These are phyloP conservation scores for Latrodectus hesperus DNA, from an alignment of 2,888 invertebrate genomes.

Conservation along the genomic window DNA sequence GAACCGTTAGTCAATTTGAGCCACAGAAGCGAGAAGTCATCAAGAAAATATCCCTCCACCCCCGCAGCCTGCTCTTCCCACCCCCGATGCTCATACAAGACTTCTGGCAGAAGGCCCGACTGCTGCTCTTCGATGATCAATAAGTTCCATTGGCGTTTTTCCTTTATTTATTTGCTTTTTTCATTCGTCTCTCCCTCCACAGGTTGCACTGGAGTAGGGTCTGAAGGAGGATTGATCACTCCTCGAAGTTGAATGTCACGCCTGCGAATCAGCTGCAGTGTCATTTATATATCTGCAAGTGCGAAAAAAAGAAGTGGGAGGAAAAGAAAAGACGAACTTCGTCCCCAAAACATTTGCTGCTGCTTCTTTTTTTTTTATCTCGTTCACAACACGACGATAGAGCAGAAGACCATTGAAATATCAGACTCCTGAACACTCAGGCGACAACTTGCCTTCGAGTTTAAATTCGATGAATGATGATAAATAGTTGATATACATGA, in stretches of 20 bases:
- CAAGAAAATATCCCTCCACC: slow-evolving; percentile 28
- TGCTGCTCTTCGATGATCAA: slow-evolving; percentile 45
- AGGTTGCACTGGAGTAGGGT: slow-evolving; percentile 53
- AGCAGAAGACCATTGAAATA: slow-evolving; percentile 19
- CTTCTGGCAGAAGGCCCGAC: slow-evolving; percentile 64
- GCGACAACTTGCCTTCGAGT: slow-evolving; percentile 50
- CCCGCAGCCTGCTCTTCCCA: slow-evolving; percentile 4
- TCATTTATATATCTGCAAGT: slow-evolving; percentile 40
- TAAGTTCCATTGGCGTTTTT: slow-evolving; percentile 59
- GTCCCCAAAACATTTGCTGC: slow-evolving; percentile 37
- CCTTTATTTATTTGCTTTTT: background rate
- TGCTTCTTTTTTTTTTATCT: background rate
- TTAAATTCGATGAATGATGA: slow-evolving; percentile 67
- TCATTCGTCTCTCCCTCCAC: slow-evolving; percentile 35
- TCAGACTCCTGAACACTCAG: slow-evolving; percentile 42
- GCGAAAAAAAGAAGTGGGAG: slow-evolving; percentile 1
- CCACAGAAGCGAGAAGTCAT: slow-evolving; percentile 60
- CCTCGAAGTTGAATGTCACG: slow-evolving; percentile 66
- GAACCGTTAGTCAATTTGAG: slow-evolving; percentile 64
- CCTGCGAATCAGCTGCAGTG: slow-evolving; percentile 58
- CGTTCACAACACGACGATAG: slow-evolving; percentile 15
- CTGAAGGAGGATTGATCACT: slow-evolving; percentile 59
- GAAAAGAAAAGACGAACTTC: slow-evolving; percentile 33
- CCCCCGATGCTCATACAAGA: slow-evolving; percentile 26
- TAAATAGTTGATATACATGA: slow-evolving; percentile 24